phyloP scores from a whole-genome alignment of 2,113 vertebrate species.

The rabbit (Oryctolagus cuniculus) region mOryCun1.1 NC_091443.1:24180001-24180500 shows the following conservation, averaged over 20 bases:
- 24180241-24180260: not conserved
- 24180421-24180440: not conserved
- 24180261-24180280: not conserved
- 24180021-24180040: too few relatives aligned
- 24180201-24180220: not conserved
- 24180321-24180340: constrained; percentile 13
- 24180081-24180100: too few relatives aligned
- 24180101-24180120: too few relatives aligned
- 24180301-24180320: not conserved
- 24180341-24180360: not conserved
- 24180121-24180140: too few relatives aligned
- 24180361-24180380: not conserved
- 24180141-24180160: too few relatives aligned
- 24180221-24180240: not conserved
- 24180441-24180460: not conserved
- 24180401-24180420: not conserved
- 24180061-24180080: too few relatives aligned
- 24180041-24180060: too few relatives aligned
- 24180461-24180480: not conserved
- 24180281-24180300: not conserved
- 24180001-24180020: too few relatives aligned
- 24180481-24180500: not conserved
- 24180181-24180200: not conserved
- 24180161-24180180: too few relatives aligned
- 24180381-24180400: not conserved